Conservation (phyloP, 2,888 invertebrate genomes). For the Seira musarum region DNA sequence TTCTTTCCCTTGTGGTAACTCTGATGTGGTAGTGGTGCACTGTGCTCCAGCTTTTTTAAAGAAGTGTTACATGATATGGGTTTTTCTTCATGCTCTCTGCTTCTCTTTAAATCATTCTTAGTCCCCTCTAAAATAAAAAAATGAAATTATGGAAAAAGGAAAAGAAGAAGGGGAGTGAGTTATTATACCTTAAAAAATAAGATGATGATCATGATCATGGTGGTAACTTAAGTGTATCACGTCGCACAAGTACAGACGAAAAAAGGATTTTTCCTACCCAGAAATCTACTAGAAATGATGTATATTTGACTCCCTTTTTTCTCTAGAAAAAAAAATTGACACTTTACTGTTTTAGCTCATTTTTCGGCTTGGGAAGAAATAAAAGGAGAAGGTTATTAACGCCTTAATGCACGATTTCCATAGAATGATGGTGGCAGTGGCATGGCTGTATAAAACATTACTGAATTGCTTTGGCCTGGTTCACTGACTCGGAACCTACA, state of each 20-base stretch:
- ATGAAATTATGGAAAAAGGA: conserved; percentile 27
- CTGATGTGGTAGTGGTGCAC: too few species aligned
- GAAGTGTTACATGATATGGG: conserved; percentile 41
- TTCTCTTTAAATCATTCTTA: conserved; percentile 11
- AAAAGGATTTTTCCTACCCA: not conserved
- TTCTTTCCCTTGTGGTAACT: not conserved
- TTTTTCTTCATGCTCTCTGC: conserved; percentile 36
- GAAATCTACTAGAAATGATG: not conserved
- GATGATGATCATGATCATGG: not conserved
- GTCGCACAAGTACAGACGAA: conserved; percentile 22
- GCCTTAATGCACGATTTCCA: conserved; percentile 56
- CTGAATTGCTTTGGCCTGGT: too few species aligned
- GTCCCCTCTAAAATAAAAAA: conserved; percentile 19
- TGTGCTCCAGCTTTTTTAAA: conserved; percentile 1
- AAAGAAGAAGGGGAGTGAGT: conserved; percentile 45
- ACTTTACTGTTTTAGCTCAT: conserved; percentile 54
- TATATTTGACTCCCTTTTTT: conserved; percentile 40
- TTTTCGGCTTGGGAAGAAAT: conserved; percentile 54
- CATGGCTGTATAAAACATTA: too few species aligned
- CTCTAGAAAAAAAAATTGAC: conserved; percentile 48
- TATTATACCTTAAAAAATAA: conserved; percentile 3
- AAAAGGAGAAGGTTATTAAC: conserved; percentile 50
- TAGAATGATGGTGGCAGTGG: not conserved
- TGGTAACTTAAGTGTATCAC: conserved; percentile 41
- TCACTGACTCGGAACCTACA: too few species aligned